Evolutionary conservation across 2,888 invertebrate species (phyloP).

Genomic region (Agelastica alni): DNA sequence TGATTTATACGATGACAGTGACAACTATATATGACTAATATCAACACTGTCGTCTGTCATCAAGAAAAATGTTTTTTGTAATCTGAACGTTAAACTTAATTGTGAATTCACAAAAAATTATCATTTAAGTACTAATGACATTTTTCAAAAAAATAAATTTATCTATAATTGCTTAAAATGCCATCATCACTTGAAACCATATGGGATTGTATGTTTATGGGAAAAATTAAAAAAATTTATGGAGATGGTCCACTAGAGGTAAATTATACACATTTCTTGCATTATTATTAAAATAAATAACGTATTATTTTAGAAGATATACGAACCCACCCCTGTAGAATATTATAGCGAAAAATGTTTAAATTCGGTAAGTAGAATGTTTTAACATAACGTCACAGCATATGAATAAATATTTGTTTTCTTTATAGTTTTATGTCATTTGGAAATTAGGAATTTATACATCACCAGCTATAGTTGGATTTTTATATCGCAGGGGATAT

Average conservation of each 20-base stretch:
- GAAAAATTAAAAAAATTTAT: constrained; percentile 73
- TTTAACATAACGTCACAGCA: no score
- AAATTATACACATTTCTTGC: no score
- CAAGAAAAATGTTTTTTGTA: no score
- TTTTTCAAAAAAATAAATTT: background rate
- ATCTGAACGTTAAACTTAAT: no score
- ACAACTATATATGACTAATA: background rate
- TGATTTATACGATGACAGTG: background rate
- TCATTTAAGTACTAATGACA: constrained; percentile 6
- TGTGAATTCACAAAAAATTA: no score
- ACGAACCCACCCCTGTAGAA: constrained; percentile 71
- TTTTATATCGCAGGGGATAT: constrained; percentile 71
- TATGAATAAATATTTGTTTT: constrained; percentile 4
- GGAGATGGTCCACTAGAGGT: constrained; percentile 63
- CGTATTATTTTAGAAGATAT: constrained; percentile 61
- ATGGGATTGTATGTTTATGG: constrained; percentile 71
- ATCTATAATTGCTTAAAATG: constrained; percentile 37
- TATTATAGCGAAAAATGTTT: constrained; percentile 76
- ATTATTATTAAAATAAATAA: background rate
- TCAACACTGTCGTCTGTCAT: no score
- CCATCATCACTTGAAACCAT: constrained; percentile 58
- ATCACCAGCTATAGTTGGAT: constrained; percentile 74
- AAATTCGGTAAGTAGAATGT: constrained; percentile 67
- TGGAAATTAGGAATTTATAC: constrained; percentile 74
- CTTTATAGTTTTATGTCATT: constrained; percentile 64